A percentile compares a stretch with the other conserved stretches of the same genome.
phyloP scores from a whole-genome alignment of 2,797 vertebrate species.

The Tragelaphus eurycerus region DNA sequence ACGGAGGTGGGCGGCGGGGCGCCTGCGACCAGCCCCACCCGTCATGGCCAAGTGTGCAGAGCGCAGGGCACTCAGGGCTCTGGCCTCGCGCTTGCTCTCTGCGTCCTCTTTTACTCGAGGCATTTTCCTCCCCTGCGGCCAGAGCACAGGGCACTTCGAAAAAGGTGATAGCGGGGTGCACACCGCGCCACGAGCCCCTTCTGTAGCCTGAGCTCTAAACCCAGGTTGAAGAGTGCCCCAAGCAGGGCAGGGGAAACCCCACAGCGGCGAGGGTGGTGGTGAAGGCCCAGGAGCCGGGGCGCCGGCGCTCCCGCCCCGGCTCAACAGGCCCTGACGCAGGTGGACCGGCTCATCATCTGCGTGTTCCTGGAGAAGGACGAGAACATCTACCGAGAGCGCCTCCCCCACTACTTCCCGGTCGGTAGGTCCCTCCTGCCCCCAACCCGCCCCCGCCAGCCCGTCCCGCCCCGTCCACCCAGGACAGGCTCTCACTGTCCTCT shows the following conservation, averaged over 20 bases:
- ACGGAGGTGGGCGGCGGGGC: accelerated
- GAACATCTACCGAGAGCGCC: slow-evolving; percentile 86
- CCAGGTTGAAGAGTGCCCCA: no score
- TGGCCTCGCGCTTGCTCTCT: background rate
- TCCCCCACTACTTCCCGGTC: slow-evolving; percentile 90
- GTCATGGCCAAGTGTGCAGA: background rate
- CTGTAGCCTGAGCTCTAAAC: no score
- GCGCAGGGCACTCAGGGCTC: background rate
- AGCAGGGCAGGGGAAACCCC: background rate
- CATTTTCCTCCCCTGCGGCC: background rate
- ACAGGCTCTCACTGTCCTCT: slow-evolving; percentile 64
- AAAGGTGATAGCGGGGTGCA: background rate
- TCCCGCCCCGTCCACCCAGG: background rate
- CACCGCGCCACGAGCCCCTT: background rate
- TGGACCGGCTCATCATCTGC: slow-evolving; percentile 92
- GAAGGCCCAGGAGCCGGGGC: accelerated
- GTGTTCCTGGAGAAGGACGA: slow-evolving; percentile 91
- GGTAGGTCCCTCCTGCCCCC: slow-evolving; percentile 78
- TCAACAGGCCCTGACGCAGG: slow-evolving; percentile 75
- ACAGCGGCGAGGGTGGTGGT: background rate
- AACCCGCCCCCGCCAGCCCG: background rate
- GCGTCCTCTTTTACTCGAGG: no score
- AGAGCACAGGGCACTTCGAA: background rate
- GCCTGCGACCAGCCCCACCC: background rate
- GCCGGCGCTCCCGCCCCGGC: background rate